Evolutionary conservation across 2,797 vertebrate genomes (phyloP).

Genomic region (Hypotaenidia philippensis): DNA sequence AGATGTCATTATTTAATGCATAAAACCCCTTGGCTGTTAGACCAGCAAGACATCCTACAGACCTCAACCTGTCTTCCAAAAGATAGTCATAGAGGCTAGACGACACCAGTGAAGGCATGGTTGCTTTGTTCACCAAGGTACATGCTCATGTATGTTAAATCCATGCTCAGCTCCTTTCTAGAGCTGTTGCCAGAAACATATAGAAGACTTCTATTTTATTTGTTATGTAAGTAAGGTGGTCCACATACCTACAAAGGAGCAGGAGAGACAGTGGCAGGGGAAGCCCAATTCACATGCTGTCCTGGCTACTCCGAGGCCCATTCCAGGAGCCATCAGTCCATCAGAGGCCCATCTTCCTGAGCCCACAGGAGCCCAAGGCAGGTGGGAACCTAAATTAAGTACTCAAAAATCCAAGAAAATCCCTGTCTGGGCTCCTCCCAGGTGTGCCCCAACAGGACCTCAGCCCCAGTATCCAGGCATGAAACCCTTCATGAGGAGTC

Average conservation of each 20-base stretch:
- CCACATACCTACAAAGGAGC: neutral
- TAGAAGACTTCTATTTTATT: neutral
- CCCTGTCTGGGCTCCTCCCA: neutral
- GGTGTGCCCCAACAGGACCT: neutral
- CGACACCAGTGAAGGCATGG: neutral
- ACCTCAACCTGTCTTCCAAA: neutral
- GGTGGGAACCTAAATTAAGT: neutral
- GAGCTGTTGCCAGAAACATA: neutral
- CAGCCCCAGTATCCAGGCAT: neutral
- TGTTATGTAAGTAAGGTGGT: neutral
- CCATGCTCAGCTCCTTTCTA: neutral
- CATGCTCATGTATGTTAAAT: neutral
- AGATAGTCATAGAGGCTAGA: neutral
- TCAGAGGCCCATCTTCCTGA: neutral
- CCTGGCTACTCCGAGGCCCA: neutral
- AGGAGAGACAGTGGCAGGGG: neutral
- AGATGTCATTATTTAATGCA: neutral
- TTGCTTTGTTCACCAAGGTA: neutral
- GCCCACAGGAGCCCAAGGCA: neutral
- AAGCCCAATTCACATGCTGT: neutral
- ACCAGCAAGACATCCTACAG: neutral
- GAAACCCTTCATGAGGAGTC: neutral
- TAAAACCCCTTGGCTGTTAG: neutral
- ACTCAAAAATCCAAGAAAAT: neutral
- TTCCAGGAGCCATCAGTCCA: neutral